Evolutionary conservation across 2,797 vertebrate genomes (phyloP), one percentile per base, ranked within the genome.

Genomic region (Cichlasoma orientale): DNA sequence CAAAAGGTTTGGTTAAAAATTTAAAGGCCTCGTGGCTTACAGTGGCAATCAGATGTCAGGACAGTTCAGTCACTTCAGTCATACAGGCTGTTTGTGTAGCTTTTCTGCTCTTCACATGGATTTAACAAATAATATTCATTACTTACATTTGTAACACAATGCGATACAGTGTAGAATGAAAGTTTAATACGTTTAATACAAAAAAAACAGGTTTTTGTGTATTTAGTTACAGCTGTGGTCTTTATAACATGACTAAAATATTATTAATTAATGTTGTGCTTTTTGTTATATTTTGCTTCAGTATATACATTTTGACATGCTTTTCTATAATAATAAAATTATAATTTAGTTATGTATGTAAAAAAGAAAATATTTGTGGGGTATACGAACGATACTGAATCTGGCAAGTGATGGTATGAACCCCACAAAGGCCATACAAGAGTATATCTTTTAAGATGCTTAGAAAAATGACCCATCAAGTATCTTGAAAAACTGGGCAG

Each of bases 1-100:
- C 94, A 95, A 96, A 97, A 95, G 92, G 94, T 88, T 95, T 95
- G 91, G 83, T 96, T 94, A 97, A 97, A 96, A 96, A 96, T 96
- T 94, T 95, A 96, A 91, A 69, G 85, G 90, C 85, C 92, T 86
- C 88, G 89, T 95, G 92, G 93, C 95, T 95, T 96, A 95, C 89
- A 79, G 86, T 88, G 92, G 87, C 87, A 91, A 91, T 95, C 93
- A 83, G 75, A 95, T 92, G 91, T 93, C 86, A 74, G 85, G 89
- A 88, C 78, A 12, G 79, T 88, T 93, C 90, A 92, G 80, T 94
- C 89, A 85, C 80, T 88, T 31, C 33, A 10, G 33, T 53, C 44
- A 33, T 19, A 7, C 78, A 73, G 33, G 13, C 25, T 83, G 83
- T 74, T 72, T 79, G 50, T 86, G 72, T 53, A 69, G 61, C 23